Conservation (phyloP, 2,888 invertebrate species). For the Choristoneura rosaceana region DNA sequence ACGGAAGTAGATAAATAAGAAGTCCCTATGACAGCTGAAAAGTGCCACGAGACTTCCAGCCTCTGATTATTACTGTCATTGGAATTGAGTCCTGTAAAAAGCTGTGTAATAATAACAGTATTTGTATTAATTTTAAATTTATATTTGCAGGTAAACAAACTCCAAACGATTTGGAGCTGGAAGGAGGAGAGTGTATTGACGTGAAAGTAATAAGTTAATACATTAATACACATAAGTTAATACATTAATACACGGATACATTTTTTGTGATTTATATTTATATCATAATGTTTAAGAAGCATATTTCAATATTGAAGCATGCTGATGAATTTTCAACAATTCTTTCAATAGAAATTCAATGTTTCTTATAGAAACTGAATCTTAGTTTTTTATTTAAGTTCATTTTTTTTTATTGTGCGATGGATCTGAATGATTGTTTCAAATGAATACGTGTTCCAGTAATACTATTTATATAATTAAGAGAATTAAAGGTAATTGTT, state of each 20-base stretch:
- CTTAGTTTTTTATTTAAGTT: background rate
- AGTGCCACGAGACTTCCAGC: too few species aligned
- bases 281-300: background rate
- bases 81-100: too few species aligned
- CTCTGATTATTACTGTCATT: too few species aligned
- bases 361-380: background rate
- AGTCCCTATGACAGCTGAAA: too few species aligned
- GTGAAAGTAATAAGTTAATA: conserved; percentile 64
- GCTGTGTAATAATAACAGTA: too few species aligned
- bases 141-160: conserved; percentile 65
- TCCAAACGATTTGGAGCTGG: conserved; percentile 74
- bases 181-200: conserved; percentile 85
- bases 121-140: too few species aligned
- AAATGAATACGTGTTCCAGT: background rate
- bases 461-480: background rate
- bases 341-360: background rate
- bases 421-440: background rate
- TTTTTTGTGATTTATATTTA: background rate
- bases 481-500: background rate
- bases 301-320: background rate
- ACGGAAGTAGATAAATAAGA: too few species aligned
- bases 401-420: background rate
- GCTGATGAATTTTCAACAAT: background rate
- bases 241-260: too few species aligned
- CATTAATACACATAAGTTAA: too few species aligned